Evolutionary conservation across 1,140 invertebrate genomes (phyloP), one percentile per base, ranked within the genome.

Genomic region (Subanguina moxae): DNA sequence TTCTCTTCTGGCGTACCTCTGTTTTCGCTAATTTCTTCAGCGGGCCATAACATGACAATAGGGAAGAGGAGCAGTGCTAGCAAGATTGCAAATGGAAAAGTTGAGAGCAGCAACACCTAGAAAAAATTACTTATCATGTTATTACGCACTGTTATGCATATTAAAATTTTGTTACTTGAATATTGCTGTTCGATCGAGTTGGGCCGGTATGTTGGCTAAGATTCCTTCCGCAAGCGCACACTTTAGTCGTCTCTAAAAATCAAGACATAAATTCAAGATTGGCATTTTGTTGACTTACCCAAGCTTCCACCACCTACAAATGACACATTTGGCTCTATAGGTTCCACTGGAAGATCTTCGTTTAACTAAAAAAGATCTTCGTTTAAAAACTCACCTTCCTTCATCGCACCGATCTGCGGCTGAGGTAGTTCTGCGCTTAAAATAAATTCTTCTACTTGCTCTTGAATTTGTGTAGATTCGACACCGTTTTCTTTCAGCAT

Each of bases 1-100:
- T 21, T 25, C 17, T 52, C 48, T 21, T 25, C 23, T 52, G 48
- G 3, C 48, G 8, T 7, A 25, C 17, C 23, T 25, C 17, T 25
- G 48, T 52, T 19, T 52, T 52, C 48, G 8, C n/a, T 52, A 15
- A 52, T 15, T 21, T 52, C 48, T 52, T 3, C 3, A 5, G 23
- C 15, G 3, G 58, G 58, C 58, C 58, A 61, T 32, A 61, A 13
- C n/a, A 8, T 8, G 5, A 30, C 19, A 21, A 61, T 30, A 8
- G 58, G 58, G 28, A 61, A 21, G 21, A 61, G 5, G 8, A 61
- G 38, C n/a, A 43, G 17, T 25, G 38, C 58, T n/a, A 61, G 28
- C 5, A 61, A 25, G 19, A 61, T 30, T 21, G 38, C 28, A 30
- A 61, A 61, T 7, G 58, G 58, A 19, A 61, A 61, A 8, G 28